Evolutionary conservation across 2,888 invertebrate species (phyloP), one percentile per base, ranked within the genome.

Genomic region (Chloroclystis v-ata): DNA sequence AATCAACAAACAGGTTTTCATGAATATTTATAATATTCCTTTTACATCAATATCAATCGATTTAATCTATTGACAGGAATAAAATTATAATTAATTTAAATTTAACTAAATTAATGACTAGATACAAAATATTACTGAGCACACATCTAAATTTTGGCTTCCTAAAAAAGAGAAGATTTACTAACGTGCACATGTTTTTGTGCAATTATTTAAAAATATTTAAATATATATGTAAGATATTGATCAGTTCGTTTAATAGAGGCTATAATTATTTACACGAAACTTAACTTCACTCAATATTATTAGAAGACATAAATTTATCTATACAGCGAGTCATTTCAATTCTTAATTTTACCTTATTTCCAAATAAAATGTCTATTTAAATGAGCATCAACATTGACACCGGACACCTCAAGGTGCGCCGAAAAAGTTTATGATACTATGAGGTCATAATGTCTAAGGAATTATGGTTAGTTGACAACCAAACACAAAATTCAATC

Each of bases 371-470:
- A 61, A 55, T 49, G 40, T 47, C 14, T 51, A 65, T 71, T 72
- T 63, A 49, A 41, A 54, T 56, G 59, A 55, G 54, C 67, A 71
- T 74, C 65, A 55, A 61, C 68, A 67, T 56, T 69, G 69, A 68
- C 58, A 75, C 65, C 65, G 61, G 73, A 78, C 61, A 76, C 69
- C 63, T 53, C 47, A 59, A 69, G 62, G 67, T 65, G 61, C 60
- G 65, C 59, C 62, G 54, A 70, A 71, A 69, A 77, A 72, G 55
- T 84, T 85, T 84, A 82, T 78, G 76, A 68, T 59, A 50, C 50
- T 63, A 59, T 57, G 59, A 57, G 61, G 57, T 67, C 70, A 82
- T 86, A 86, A 85, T 84, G 54, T 71, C 52, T 60, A 65, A 59
- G 60, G 63, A 82, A 62, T 78, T 80, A 83, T 76, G 60, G 65